Percentiles rank a stretch among this genome's conserved stretches.
Conservation (phyloP, 1,140 invertebrate genomes). For the Caenorhabditis briggsae region DNA sequence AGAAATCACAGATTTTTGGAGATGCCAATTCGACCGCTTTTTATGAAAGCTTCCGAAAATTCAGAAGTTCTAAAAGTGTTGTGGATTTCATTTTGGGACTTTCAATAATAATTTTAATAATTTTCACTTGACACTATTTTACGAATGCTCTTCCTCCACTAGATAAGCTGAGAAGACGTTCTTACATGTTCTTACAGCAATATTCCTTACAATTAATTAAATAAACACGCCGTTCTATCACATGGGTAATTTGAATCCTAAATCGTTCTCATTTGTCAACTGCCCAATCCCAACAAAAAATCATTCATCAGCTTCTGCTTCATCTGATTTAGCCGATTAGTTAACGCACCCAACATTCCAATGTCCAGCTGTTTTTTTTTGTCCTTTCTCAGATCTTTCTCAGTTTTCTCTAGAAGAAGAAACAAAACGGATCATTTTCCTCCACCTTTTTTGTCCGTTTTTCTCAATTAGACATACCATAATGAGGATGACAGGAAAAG, state of each 20-base stretch:
- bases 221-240: background rate
- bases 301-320: conserved; percentile 6
- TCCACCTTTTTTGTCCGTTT: conserved; percentile 42
- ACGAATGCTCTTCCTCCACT: too few species aligned
- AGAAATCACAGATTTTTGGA: too few species aligned
- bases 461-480: conserved; percentile 48
- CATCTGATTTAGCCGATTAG: background rate
- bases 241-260: background rate
- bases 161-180: too few species aligned
- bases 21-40: too few species aligned
- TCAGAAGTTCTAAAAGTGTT: too few species aligned
- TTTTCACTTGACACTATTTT: too few species aligned
- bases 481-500: background rate
- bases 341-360: conserved; percentile 11
- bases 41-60: too few species aligned
- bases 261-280: background rate
- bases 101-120: too few species aligned
- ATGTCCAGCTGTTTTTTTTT: conserved; percentile 26
- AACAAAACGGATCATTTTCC: conserved; percentile 32
- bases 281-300: background rate
- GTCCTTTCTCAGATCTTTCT: background rate
- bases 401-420: conserved; percentile 13
- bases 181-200: too few species aligned
- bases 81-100: too few species aligned
- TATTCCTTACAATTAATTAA: too few species aligned